These are phyloP conservation scores for Drosophila auraria DNA, from an alignment of 1,140 invertebrate species.

Conservation along the genomic window DNA sequence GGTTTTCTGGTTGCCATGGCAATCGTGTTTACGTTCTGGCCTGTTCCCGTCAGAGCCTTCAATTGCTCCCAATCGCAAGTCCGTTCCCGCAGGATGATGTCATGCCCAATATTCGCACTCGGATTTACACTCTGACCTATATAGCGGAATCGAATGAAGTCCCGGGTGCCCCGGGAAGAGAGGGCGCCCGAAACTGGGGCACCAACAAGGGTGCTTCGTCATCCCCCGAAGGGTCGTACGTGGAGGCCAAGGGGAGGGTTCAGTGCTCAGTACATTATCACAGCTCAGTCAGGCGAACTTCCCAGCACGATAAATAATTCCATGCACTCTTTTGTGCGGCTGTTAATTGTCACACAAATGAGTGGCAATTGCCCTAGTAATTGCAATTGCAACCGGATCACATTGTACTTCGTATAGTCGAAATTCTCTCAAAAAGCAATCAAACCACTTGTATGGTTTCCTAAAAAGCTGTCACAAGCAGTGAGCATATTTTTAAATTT, in stretches of 20 bases:
- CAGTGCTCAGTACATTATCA: constrained; percentile 22
- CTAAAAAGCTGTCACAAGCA: too few species aligned
- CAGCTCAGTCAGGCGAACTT: constrained; percentile 32
- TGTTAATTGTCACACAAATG: constrained; percentile 62
- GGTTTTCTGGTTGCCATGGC: constrained; percentile 55
- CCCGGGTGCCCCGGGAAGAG: constrained; percentile 1
- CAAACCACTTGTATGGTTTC: background rate
- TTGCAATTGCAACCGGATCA: constrained; percentile 42
- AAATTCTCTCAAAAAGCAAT: constrained; percentile 2
- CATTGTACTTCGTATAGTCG: background rate
- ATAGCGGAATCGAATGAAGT: constrained; percentile 37
- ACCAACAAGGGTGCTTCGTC: constrained; percentile 33
- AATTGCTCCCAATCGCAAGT: constrained; percentile 47
- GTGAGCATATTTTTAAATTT: background rate
- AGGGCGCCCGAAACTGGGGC: constrained; percentile 37
- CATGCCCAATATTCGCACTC: constrained; percentile 54
- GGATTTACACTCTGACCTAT: constrained; percentile 70
- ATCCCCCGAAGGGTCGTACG: constrained; percentile 10
- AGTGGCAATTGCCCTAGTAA: constrained; percentile 49
- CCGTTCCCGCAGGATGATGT: constrained; percentile 55
- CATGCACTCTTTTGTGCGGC: constrained; percentile 31
- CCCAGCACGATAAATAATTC: constrained; percentile 32
- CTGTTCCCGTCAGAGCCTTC: constrained; percentile 34
- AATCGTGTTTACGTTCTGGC: constrained; percentile 52
- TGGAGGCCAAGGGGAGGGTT: background rate